Evolutionary conservation across 1,140 invertebrate species (phyloP).

Genomic region (Copidosoma floridanum): DNA sequence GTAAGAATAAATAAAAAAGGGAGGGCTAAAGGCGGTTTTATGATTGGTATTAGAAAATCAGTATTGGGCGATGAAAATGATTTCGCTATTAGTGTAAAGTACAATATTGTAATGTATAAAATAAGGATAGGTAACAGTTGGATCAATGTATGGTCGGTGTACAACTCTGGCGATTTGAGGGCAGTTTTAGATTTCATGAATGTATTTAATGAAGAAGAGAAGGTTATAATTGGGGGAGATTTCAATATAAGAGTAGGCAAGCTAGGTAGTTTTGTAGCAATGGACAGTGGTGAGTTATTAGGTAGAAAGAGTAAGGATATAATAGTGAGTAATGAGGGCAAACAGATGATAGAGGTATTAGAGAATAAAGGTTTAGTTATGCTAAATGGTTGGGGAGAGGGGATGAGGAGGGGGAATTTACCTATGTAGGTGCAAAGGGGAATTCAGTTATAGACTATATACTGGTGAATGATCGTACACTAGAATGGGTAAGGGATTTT

Average conservation of each 20-base stretch:
- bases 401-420: neutral
- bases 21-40: no score
- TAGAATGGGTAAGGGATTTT: neutral
- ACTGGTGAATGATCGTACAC: neutral
- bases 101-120: no score
- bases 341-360: neutral
- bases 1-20: slow-evolving; percentile 15
- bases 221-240: no score
- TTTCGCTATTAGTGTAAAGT: neutral
- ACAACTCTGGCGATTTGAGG: no score
- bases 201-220: neutral
- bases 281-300: neutral
- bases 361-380: neutral
- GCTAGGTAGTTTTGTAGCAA: neutral
- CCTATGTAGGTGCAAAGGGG: neutral
- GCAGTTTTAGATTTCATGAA: neutral
- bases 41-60: slow-evolving; percentile 5
- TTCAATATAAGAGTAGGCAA: no score
- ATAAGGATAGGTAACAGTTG: neutral
- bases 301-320: slow-evolving; percentile 7
- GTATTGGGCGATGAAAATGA: neutral
- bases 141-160: no score
- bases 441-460: neutral
- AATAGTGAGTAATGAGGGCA: neutral
- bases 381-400: neutral